A percentile compares a stretch with the other conserved stretches of the same genome.
These are phyloP conservation scores for Volucella bombylans DNA, from an alignment of 2,888 invertebrate genomes.

Conservation along the genomic window DNA sequence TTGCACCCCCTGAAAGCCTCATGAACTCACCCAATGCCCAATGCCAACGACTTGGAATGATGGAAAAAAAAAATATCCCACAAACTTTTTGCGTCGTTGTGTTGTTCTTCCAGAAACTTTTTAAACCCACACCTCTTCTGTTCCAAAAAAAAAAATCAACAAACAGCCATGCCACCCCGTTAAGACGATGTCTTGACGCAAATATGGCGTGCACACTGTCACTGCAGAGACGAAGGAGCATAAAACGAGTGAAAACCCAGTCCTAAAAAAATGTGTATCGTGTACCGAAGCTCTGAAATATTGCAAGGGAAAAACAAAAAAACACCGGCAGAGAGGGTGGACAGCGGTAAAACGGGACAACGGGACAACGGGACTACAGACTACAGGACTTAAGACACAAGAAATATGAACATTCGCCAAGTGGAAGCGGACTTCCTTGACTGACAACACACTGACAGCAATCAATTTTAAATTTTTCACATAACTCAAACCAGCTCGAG, in stretches of 20 bases:
- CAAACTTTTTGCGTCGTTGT: conserved; percentile 32
- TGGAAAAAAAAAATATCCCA: neutral
- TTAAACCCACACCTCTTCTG: neutral
- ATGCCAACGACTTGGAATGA: neutral
- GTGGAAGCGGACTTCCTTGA: conserved; percentile 21
- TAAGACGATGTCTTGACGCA: conserved; percentile 12
- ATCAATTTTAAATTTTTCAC: conserved; percentile 49
- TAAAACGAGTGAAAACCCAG: neutral
- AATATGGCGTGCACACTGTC: conserved; percentile 35
- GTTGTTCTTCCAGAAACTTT: conserved; percentile 18
- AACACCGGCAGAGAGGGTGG: neutral
- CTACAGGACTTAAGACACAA: neutral
- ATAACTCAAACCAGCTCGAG: no score
- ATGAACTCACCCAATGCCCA: neutral
- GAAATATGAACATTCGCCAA: neutral
- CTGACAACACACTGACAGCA: conserved; percentile 52
- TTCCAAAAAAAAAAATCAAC: conserved; percentile 6
- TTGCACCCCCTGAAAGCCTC: neutral
- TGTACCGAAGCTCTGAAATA: conserved; percentile 31
- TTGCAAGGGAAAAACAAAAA: conserved; percentile 5
- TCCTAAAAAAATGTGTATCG: conserved; percentile 4
- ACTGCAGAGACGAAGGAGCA: neutral
- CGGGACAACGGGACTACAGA: neutral
- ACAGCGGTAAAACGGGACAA: no score
- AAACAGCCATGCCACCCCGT: neutral